Conservation (phyloP, 2,797 vertebrate species). For the Characodon lateralis region DNA sequence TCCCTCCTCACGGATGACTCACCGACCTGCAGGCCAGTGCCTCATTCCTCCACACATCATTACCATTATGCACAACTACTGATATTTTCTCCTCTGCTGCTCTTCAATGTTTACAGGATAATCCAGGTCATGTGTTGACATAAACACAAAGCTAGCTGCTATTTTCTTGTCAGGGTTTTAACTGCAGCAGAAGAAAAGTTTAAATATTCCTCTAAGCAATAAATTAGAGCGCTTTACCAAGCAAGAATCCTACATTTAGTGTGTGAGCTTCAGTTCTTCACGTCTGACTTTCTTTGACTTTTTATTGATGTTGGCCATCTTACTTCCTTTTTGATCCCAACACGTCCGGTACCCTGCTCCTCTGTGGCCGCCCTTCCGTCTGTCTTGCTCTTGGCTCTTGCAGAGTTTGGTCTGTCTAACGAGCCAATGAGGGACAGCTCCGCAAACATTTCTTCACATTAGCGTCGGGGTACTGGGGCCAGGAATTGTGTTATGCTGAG, state of each 20-base stretch:
- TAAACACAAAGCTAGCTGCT: constrained; percentile 1
- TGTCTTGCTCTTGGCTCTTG: constrained; percentile 13
- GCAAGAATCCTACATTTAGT: neutral
- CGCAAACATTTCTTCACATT: constrained; percentile 67
- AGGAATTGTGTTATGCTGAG: constrained; percentile 67
- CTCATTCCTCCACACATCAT: constrained; percentile 10
- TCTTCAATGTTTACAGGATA: neutral
- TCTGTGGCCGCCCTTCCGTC: constrained; percentile 20
- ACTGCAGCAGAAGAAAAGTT: neutral
- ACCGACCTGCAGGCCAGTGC: constrained; percentile 18
- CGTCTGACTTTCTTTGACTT: constrained; percentile 18
- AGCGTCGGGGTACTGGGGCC: constrained; percentile 47
- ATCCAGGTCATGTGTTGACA: constrained; percentile 7
- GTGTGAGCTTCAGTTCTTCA: neutral
- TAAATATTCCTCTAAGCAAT: neutral
- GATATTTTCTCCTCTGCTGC: constrained; percentile 9
- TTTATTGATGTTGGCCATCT: constrained; percentile 21
- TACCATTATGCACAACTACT: constrained; percentile 8
- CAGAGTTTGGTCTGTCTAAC: constrained; percentile 50
- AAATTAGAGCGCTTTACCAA: neutral
- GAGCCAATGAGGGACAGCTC: constrained; percentile 62
- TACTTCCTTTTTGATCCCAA: constrained; percentile 23
- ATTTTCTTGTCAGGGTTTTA: constrained; percentile 13
- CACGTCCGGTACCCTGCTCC: neutral
- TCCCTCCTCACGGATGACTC: constrained; percentile 4